Evolutionary conservation across 1,140 invertebrate species (phyloP).

Genomic region (Nasonia giraulti): DNA sequence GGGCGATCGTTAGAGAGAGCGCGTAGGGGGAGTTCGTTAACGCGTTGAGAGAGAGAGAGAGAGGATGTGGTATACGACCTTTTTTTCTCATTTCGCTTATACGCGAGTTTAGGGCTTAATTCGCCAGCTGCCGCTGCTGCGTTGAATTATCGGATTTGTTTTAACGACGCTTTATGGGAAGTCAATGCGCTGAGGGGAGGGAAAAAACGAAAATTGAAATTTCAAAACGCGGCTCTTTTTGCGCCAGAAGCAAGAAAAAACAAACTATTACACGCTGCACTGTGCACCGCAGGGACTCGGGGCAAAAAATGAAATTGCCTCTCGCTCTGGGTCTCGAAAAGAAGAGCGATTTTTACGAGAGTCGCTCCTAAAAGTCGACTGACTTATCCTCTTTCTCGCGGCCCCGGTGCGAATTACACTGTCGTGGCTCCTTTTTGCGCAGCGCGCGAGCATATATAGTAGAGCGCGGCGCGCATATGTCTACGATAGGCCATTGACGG

Average conservation of each 20-base stretch:
- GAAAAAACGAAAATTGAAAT: too few species aligned
- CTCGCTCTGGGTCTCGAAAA: background rate
- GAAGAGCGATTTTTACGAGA: background rate
- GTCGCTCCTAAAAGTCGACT: background rate
- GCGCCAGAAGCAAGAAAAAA: background rate
- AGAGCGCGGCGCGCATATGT: background rate
- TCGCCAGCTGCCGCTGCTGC: background rate
- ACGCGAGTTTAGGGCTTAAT: conserved; percentile 19
- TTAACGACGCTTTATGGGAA: too few species aligned
- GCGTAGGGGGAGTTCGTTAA: background rate
- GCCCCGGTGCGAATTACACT: conserved; percentile 32
- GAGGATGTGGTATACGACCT: background rate
- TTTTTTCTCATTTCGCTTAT: background rate
- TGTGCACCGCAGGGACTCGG: too few species aligned
- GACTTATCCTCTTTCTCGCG: background rate
- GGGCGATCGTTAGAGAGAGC: background rate
- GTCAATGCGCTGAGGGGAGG: too few species aligned
- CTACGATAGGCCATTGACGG: conserved; percentile 27
- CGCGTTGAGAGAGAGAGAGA: background rate
- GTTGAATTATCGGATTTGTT: background rate
- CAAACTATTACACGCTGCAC: background rate
- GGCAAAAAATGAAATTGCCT: background rate
- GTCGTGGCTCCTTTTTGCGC: conserved; percentile 30
- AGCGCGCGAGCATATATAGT: too few species aligned
- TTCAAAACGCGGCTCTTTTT: background rate